Percentiles rank a stretch among this genome's conserved stretches.
Evolutionary conservation across 1,140 invertebrate genomes (phyloP).

Genomic region (Andricus grossulariae): DNA sequence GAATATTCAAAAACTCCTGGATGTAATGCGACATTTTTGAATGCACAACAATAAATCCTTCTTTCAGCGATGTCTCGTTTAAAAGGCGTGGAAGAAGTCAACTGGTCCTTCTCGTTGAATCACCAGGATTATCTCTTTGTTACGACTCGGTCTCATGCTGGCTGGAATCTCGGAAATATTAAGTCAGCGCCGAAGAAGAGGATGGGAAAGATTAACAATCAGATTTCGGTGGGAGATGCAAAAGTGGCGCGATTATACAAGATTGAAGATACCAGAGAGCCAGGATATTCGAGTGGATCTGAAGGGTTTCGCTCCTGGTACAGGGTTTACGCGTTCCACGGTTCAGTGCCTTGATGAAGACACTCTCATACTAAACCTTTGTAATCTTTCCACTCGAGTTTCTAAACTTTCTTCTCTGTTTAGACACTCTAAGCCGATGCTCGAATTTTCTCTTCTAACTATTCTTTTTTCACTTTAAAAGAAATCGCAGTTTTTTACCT

Average conservation of each 20-base stretch:
- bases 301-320: background rate
- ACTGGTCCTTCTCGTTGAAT: too few relatives aligned
- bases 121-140: too few relatives aligned
- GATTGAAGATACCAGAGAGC: conserved; percentile 21
- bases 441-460: too few relatives aligned
- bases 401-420: conserved; percentile 3
- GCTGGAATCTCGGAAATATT: too few relatives aligned
- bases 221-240: background rate
- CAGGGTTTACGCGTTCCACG: background rate
- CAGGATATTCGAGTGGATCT: conserved; percentile 25
- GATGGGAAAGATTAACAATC: conserved; percentile 38
- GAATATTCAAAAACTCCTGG: conserved; percentile 3
- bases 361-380: conserved; percentile 10
- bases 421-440: background rate
- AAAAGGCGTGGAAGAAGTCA: too few relatives aligned
- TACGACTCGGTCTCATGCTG: too few relatives aligned
- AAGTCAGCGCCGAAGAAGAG: background rate
- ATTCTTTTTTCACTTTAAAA: too few relatives aligned
- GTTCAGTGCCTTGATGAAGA: conserved; percentile 8
- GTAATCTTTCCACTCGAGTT: conserved; percentile 21
- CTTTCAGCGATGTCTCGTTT: too few relatives aligned
- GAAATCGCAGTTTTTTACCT: too few relatives aligned
- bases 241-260: conserved; percentile 22
- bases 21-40: too few relatives aligned
- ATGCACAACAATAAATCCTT: too few relatives aligned